Evolutionary conservation across 2,888 invertebrate genomes (phyloP), one percentile per base, ranked within the genome.

Genomic region (Tridacna gigas): DNA sequence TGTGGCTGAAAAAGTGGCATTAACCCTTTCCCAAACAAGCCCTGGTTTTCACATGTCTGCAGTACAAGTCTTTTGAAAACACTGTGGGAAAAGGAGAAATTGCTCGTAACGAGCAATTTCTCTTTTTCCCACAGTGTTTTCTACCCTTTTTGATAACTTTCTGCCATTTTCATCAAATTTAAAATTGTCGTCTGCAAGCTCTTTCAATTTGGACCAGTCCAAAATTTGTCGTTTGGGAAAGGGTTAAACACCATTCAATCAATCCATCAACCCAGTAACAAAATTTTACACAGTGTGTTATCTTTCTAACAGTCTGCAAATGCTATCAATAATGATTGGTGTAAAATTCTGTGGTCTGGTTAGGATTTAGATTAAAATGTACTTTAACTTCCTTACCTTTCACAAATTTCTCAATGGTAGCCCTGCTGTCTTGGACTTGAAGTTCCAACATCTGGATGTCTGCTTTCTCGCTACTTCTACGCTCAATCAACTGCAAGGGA

Each of bases 351-450:
- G 22, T 65, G 65, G 3, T 25, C 1, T n/a, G 22, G 5, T 4
- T 2, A 26, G 22, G 65, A 20, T 2, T 25, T 25, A 65, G 22
- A 15, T 26, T 4, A 65, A 15, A 25, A 65, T 67, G 37, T 69
- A 28, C n/a, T 56, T 56, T 13, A 22, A 25, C n/a, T n/a, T 15
- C 47, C 83, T 86, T 71, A 94, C 94, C 94, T 89, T 91, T 88
- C 60, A 95, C 86, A 89, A 92, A 94, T 51, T 83, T 85, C 28
- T 93, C 91, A 26, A 94, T 90, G 63, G 92, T 84, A 65, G 84
- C 85, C 67, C 91, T 91, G n/a, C 92, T 89, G 77, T 94, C 94
- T 66, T 92, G 89, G 11, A 92, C 91, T 71, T 92, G 92, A 5
- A 88, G 74, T 56, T 91, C 91, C 65, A 94, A 82, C n/a, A 90